Evolutionary conservation across 2,797 vertebrate species (phyloP).

Genomic region (Chaenodraco wilsoni): DNA sequence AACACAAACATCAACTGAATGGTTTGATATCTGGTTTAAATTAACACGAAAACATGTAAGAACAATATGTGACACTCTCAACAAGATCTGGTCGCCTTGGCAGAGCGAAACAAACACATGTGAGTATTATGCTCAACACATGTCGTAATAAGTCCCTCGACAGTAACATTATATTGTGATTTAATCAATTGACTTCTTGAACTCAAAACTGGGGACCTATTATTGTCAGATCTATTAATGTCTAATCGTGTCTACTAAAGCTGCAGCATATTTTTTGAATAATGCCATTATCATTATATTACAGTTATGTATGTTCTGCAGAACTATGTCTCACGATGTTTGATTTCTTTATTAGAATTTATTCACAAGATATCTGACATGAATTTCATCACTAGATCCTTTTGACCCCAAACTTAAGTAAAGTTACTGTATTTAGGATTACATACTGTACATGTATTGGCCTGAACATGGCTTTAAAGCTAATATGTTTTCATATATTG

Average conservation of each 20-base stretch:
- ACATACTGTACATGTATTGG: neutral
- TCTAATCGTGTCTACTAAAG: no score
- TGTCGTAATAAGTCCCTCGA: neutral
- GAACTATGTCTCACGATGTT: neutral
- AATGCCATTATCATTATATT: no score
- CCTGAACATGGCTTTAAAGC: neutral
- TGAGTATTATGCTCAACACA: neutral
- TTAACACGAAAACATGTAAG: neutral
- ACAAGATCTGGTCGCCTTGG: slow-evolving; percentile 26
- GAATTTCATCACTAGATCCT: no score
- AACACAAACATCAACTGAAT: slow-evolving; percentile 5
- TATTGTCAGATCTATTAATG: no score
- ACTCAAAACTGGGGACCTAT: no score
- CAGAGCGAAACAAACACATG: neutral
- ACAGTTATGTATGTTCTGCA: no score
- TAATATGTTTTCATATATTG: neutral
- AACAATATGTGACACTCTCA: neutral
- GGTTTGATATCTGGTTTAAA: neutral
- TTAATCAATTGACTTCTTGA: neutral
- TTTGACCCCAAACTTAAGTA: neutral
- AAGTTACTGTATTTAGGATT: neutral
- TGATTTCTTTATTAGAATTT: no score
- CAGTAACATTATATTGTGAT: neutral
- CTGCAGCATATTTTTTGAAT: no score
- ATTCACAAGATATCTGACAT: neutral